A percentile compares a stretch with the other conserved stretches of the same genome.
Conservation (phyloP, 2,113 vertebrate species). For the Hymenochirus boettgeri region DNA sequence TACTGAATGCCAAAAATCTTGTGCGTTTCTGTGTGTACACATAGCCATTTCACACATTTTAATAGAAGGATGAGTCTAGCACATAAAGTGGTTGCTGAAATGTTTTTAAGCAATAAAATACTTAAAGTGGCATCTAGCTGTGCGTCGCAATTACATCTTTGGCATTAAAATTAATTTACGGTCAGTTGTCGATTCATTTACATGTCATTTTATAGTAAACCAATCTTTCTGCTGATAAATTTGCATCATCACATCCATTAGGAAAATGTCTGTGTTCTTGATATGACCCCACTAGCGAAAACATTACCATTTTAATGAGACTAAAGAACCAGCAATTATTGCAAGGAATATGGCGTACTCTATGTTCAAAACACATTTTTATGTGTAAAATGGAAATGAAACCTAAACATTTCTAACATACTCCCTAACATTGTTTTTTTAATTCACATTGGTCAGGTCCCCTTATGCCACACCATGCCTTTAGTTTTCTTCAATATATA, state of each 20-base stretch:
- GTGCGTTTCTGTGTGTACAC: not conserved
- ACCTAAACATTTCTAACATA: no score
- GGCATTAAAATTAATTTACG: slow-evolving; percentile 94
- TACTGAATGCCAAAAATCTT: no score
- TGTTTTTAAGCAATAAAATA: slow-evolving; percentile 70
- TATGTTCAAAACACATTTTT: slow-evolving; percentile 52
- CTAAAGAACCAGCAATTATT: slow-evolving; percentile 63
- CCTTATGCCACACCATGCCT: no score
- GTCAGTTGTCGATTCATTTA: slow-evolving; percentile 84
- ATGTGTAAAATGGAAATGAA: no score
- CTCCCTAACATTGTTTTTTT: no score
- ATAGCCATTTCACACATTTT: slow-evolving; percentile 59
- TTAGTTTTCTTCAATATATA: no score
- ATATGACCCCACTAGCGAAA: slow-evolving; percentile 74
- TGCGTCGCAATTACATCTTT: slow-evolving; percentile 69
- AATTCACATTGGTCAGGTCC: no score
- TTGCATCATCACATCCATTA: slow-evolving; percentile 70
- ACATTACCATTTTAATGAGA: slow-evolving; percentile 79
- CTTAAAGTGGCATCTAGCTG: slow-evolving; percentile 70
- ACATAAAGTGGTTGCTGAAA: slow-evolving; percentile 69
- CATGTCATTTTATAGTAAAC: slow-evolving; percentile 85
- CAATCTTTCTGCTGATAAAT: slow-evolving; percentile 77
- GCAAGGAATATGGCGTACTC: slow-evolving; percentile 49
- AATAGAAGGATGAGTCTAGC: slow-evolving; percentile 54
- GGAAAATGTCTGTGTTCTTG: slow-evolving; percentile 69